phyloP scores from a whole-genome alignment of 2,797 vertebrate genomes.

The Enteromius unitaeniatus region DNA sequence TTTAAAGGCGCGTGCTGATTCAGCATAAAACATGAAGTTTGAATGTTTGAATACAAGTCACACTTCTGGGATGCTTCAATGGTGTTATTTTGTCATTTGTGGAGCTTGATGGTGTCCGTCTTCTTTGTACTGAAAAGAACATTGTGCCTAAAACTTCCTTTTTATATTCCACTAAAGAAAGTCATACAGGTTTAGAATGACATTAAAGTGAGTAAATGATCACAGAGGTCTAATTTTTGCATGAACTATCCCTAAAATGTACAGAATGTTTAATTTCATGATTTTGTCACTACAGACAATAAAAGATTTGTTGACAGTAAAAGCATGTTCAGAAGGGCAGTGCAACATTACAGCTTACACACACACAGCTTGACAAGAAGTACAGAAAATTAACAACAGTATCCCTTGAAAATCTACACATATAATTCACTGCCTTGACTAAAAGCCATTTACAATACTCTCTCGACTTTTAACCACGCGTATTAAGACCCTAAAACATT shows the following conservation, averaged over 20 bases:
- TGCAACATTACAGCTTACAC: background rate
- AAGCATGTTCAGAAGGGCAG: background rate
- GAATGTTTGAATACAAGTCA: background rate
- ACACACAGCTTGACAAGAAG: slow-evolving; percentile 7
- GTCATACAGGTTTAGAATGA: background rate
- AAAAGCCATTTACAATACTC: background rate
- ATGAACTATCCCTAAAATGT: background rate
- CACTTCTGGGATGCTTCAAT: background rate
- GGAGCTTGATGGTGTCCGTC: background rate
- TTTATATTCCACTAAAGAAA: background rate
- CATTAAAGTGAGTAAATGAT: too few species aligned
- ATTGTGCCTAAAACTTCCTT: background rate
- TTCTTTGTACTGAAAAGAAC: background rate
- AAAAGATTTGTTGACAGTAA: background rate
- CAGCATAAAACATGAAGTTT: background rate
- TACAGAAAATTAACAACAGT: background rate
- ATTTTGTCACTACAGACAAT: background rate
- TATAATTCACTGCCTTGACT: background rate
- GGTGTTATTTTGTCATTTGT: background rate
- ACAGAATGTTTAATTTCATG: background rate
- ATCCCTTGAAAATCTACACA: slow-evolving; percentile 40
- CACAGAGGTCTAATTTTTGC: background rate
- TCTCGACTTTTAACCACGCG: background rate
- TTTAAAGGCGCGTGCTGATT: background rate
- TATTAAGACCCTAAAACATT: background rate